phyloP scores from a whole-genome alignment of 1,140 invertebrate genomes.

The Cherax quadricarinatus region DNA sequence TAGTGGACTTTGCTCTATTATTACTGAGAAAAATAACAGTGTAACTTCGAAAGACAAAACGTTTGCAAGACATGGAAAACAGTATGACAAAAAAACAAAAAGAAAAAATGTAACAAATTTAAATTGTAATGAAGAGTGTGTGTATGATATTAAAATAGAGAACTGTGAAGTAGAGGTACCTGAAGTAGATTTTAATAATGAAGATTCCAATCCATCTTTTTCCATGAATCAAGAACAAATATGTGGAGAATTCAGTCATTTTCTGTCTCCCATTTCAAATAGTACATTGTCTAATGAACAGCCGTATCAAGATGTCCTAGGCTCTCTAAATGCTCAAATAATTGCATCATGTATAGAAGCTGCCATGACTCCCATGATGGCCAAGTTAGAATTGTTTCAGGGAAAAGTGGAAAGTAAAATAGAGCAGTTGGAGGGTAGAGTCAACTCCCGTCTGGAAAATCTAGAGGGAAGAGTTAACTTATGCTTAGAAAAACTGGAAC shows the following conservation, averaged over 20 bases:
- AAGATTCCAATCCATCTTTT: neutral
- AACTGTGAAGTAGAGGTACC: constrained; percentile 15
- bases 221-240: constrained; percentile 11
- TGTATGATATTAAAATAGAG: constrained; percentile 26
- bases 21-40: neutral
- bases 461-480: neutral
- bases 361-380: constrained; percentile 8
- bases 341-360: constrained; percentile 27
- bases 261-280: neutral
- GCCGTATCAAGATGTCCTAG: neutral
- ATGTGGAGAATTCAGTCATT: constrained; percentile 1
- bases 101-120: neutral
- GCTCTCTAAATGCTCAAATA: neutral
- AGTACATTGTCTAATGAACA: neutral
- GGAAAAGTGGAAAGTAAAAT: constrained; percentile 6
- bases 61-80: neutral
- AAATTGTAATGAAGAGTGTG: constrained; percentile 2
- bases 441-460: constrained; percentile 1
- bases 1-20: neutral
- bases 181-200: neutral
- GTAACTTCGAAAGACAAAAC: neutral
- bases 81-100: neutral
- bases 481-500: constrained; percentile 4
- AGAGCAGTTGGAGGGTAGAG: constrained; percentile 14
- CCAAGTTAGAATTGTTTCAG: constrained; percentile 17